These are phyloP conservation scores for Salvator merianae DNA, from an alignment of 2,113 vertebrate species.

Conservation along the genomic window DNA sequence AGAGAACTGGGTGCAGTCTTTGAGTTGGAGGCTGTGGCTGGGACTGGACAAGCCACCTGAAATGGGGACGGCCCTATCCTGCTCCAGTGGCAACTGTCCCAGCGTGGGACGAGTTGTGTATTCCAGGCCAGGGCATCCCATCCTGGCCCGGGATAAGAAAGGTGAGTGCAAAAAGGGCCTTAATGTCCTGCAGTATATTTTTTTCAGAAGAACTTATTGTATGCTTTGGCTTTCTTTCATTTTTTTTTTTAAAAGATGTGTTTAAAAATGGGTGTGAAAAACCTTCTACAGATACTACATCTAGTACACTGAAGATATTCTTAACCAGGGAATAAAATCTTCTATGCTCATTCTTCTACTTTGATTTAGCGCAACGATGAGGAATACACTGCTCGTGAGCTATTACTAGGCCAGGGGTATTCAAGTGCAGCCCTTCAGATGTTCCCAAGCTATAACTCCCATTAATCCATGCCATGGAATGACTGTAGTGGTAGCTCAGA, in stretches of 20 bases:
- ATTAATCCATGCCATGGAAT: neutral
- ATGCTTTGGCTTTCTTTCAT: neutral
- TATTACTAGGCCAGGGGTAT: too few relatives aligned
- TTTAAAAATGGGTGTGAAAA: slow-evolving; percentile 27
- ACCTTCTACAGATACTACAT: slow-evolving; percentile 22
- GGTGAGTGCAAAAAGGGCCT: too few relatives aligned
- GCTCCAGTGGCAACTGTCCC: too few relatives aligned
- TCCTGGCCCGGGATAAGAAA: too few relatives aligned
- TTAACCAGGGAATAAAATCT: slow-evolving; percentile 2
- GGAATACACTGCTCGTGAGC: neutral
- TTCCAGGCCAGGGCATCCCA: too few relatives aligned
- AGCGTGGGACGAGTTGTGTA: too few relatives aligned
- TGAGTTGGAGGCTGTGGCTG: too few relatives aligned
- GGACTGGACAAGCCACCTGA: too few relatives aligned
- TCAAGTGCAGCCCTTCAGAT: neutral
- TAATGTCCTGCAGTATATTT: slow-evolving; percentile 9
- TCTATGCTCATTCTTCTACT: slow-evolving; percentile 47
- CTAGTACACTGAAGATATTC: slow-evolving; percentile 27
- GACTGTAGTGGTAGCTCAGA: neutral
- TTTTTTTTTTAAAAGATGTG: slow-evolving; percentile 41
- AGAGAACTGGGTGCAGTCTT: too few relatives aligned
- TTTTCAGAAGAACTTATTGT: slow-evolving; percentile 26
- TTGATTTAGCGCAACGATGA: slow-evolving; percentile 30
- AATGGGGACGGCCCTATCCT: too few relatives aligned
- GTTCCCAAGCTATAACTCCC: neutral